A percentile compares a stretch with the other conserved stretches of the same genome.
These are phyloP conservation scores for Sternarchorhynchus goeldii DNA, from an alignment of 2,797 vertebrate genomes.

Conservation along the genomic window DNA sequence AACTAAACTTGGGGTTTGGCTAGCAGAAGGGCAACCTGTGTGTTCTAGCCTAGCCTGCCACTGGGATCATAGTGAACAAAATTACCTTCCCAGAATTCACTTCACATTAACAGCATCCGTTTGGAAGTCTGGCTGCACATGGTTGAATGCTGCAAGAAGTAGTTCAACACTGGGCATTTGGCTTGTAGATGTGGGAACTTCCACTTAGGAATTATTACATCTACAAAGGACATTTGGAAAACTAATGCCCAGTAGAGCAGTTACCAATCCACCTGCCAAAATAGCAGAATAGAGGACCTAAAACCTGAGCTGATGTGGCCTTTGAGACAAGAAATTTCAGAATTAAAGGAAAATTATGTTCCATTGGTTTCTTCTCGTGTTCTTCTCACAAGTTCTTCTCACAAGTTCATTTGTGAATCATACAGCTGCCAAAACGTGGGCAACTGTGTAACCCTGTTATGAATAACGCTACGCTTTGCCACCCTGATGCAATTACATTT, in stretches of 20 bases:
- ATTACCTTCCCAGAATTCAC: no score
- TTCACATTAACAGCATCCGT: no score
- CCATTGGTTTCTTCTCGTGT: not conserved
- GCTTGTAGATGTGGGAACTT: constrained; percentile 54
- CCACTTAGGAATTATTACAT: constrained; percentile 32
- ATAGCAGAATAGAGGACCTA: constrained; percentile 31
- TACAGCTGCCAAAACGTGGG: not conserved
- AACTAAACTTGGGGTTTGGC: no score
- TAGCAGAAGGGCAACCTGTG: no score
- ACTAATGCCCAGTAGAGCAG: constrained; percentile 57
- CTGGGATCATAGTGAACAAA: not conserved
- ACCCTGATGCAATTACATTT: not conserved
- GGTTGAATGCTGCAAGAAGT: not conserved
- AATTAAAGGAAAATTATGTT: not conserved
- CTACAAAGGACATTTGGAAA: constrained; percentile 58
- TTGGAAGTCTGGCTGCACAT: no score
- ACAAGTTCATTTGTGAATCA: not conserved
- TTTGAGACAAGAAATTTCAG: not conserved
- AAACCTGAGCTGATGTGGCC: not conserved
- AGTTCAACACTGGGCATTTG: constrained; percentile 55
- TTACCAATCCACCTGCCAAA: constrained; percentile 47
- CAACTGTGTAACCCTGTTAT: not conserved
- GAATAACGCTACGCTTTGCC: not conserved
- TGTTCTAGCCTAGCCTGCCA: no score
- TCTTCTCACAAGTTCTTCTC: not conserved